Conservation (phyloP, 2,113 vertebrate genomes). For the Chunga burmeisteri region DNA sequence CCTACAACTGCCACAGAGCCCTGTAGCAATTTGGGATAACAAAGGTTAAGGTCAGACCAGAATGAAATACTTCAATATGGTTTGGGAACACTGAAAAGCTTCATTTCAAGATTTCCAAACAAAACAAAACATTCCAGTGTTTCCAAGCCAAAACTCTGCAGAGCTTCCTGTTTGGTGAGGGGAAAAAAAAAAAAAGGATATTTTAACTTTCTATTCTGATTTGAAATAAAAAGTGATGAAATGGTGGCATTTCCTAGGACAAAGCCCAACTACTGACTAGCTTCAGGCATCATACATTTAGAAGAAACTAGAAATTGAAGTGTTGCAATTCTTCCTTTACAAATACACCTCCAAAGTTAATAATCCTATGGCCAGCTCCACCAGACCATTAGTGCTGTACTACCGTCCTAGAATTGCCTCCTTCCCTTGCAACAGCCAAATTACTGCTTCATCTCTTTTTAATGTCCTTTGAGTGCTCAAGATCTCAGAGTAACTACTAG, state of each 20-base stretch:
- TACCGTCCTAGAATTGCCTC: background rate
- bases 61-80: background rate
- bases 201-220: background rate
- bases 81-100: background rate
- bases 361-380: background rate
- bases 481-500: background rate
- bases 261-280: background rate
- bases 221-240: background rate
- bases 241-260: background rate
- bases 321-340: background rate
- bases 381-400: background rate
- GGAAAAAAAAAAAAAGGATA: fast-evolving
- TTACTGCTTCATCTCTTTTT: background rate
- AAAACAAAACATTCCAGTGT: background rate
- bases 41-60: background rate
- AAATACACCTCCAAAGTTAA: background rate
- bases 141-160: background rate
- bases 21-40: background rate
- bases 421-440: background rate
- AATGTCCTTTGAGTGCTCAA: background rate
- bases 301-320: background rate
- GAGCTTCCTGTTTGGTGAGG: background rate
- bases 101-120: background rate
- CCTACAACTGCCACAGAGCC: background rate
- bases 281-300: background rate